These are phyloP conservation scores for Eupithecia dodoneata DNA, from an alignment of 2,888 invertebrate genomes.

Conservation along the genomic window DNA sequence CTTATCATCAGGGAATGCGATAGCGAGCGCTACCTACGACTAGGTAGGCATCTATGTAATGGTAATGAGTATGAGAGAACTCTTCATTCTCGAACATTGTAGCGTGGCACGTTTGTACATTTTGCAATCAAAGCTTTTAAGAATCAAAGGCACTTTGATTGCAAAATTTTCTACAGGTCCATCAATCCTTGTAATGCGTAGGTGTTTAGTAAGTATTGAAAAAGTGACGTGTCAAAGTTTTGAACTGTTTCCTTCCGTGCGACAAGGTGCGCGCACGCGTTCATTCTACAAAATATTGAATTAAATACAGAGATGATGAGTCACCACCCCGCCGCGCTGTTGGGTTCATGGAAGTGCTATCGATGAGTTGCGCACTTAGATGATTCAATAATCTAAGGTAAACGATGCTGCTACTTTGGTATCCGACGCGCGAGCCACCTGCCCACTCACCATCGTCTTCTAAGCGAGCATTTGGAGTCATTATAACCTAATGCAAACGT, in stretches of 20 bases:
- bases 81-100: not conserved
- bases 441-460: not conserved
- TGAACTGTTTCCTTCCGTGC: not conserved
- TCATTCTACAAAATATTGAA: not conserved
- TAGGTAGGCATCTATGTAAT: not conserved
- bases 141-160: not conserved
- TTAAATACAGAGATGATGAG: not conserved
- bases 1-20: conserved; percentile 24
- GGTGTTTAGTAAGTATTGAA: not conserved
- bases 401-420: not conserved
- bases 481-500: too few species aligned
- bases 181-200: not conserved
- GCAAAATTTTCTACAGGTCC: not conserved
- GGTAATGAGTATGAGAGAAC: not conserved
- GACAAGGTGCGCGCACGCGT: not conserved
- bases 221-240: not conserved
- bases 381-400: conserved; percentile 17
- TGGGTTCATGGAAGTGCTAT: conserved; percentile 52
- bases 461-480: not conserved
- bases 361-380: conserved; percentile 32
- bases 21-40: conserved; percentile 1
- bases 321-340: conserved; percentile 10
- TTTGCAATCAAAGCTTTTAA: not conserved
- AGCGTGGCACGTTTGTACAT: not conserved
- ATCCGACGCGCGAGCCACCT: not conserved